Evolutionary conservation across 2,797 vertebrate genomes (phyloP), one percentile per base, ranked within the genome.

Genomic region (Gymnothorax javanicus): DNA sequence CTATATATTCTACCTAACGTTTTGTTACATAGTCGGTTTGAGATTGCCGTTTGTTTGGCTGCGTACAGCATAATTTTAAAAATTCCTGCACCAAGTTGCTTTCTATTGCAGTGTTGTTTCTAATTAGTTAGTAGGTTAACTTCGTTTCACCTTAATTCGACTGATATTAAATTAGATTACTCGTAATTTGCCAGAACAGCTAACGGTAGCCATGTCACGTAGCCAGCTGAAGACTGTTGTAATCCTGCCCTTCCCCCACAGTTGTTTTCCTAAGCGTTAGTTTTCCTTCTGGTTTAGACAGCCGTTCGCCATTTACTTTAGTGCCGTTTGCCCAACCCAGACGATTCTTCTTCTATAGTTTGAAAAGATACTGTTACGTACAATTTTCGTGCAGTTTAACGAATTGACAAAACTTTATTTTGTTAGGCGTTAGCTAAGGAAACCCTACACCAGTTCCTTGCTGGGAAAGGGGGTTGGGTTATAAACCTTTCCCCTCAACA

Each of bases 391-490:
- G 52, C 56, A 52, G 52, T 33, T 59, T 56, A 11, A 58, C 8
- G 9, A 25, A 67, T 43, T 0, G 0, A 3, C 64, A 87, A 91
- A 88, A 93, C 92, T 92, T 83, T 91, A 81, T 86, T 91, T 81
- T 87, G 56, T 71, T 84, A 92, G 93, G 94, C 93, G 93, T 94
- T 89, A 77, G 92, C 92, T 89, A 64, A 67, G 84, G 95, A 91
- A 94, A 96, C 71, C 69, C 88, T 93, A 96, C 92, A 94, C 95
- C 89, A 86, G 86, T 88, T 87, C 90, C 87, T 93, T 94, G 94
- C 94, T 95, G 94, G 90, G 93, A 89, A 59, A 73, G 92, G 85
- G 91, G 92, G 91, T 50, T n/a, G 89, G 87, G 91, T 56, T 56
- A 54, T 90, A 83, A 83, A 81, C 86, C 87, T 85, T 90, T 86